Conservation (phyloP, 1,140 invertebrate species). For the Araneus ventricosus region DNA sequence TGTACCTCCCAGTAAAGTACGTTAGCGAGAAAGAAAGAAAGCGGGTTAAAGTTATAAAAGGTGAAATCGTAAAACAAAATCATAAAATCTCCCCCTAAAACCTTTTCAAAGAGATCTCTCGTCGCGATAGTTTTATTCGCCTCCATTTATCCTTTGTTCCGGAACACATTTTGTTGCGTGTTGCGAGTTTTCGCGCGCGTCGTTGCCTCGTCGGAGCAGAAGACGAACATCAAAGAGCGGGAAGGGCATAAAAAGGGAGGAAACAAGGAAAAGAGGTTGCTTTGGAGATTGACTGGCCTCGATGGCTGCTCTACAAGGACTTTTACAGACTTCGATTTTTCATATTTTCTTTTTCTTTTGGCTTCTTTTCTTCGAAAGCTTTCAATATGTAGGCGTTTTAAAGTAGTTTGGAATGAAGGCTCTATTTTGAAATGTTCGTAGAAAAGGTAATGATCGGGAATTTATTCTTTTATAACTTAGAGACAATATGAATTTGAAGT, state of each 20-base stretch:
- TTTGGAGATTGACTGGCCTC: neutral
- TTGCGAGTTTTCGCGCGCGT: conserved; percentile 45
- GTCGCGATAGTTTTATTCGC: conserved; percentile 54
- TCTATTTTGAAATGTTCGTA: neutral
- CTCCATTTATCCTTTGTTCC: conserved; percentile 64
- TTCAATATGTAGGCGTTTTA: neutral
- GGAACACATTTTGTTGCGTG: conserved; percentile 61
- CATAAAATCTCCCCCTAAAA: conserved; percentile 67
- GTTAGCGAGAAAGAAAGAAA: conserved; percentile 8
- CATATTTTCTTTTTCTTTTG: neutral
- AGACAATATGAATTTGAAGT: neutral
- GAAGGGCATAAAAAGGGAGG: conserved; percentile 24
- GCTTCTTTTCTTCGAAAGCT: neutral
- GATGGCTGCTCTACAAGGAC: neutral
- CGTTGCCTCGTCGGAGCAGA: neutral
- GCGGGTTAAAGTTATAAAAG: conserved; percentile 64
- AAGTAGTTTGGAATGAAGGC: neutral
- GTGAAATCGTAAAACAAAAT: conserved; percentile 72
- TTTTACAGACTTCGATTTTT: neutral
- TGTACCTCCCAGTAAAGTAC: conserved; percentile 26
- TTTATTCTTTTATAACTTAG: neutral
- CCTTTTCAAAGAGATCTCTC: conserved; percentile 69
- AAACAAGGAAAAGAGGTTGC: conserved; percentile 30
- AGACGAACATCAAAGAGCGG: conserved; percentile 60
- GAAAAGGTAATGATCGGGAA: neutral